These are phyloP conservation scores for Eueides isabella DNA, from an alignment of 1,140 invertebrate genomes.

Conservation along the genomic window DNA sequence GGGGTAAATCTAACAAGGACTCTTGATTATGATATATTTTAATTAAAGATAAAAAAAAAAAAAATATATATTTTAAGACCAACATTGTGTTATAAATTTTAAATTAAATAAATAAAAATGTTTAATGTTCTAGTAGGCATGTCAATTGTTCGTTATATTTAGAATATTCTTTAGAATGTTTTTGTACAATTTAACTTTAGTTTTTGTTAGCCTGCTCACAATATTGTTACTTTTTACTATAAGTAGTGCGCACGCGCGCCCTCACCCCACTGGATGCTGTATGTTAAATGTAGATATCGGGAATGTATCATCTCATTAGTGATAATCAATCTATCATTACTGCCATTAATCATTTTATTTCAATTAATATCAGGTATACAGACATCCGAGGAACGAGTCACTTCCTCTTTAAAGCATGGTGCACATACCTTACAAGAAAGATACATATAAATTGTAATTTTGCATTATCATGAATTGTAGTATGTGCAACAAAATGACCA, in stretches of 20 bases:
- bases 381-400: constrained; percentile 1
- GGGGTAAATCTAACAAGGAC: background rate
- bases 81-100: background rate
- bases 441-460: background rate
- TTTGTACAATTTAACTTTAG: background rate
- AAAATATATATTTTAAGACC: background rate
- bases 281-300: constrained; percentile 72
- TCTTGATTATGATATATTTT: background rate
- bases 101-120: background rate
- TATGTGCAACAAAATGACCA: constrained; percentile 14
- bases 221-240: constrained; percentile 36
- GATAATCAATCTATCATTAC: constrained; percentile 47
- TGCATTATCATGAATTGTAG: background rate
- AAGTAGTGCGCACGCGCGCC: constrained; percentile 52
- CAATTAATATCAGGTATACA: constrained; percentile 12
- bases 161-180: background rate
- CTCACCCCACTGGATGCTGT: constrained; percentile 56
- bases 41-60: background rate
- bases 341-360: constrained; percentile 28
- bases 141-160: constrained; percentile 4
- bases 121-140: background rate
- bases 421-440: constrained; percentile 10
- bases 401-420: constrained; percentile 22
- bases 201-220: constrained; percentile 1
- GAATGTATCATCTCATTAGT: constrained; percentile 62